phyloP scores from a whole-genome alignment of 2,113 vertebrate species.

The Gambusia affinis region DNA sequence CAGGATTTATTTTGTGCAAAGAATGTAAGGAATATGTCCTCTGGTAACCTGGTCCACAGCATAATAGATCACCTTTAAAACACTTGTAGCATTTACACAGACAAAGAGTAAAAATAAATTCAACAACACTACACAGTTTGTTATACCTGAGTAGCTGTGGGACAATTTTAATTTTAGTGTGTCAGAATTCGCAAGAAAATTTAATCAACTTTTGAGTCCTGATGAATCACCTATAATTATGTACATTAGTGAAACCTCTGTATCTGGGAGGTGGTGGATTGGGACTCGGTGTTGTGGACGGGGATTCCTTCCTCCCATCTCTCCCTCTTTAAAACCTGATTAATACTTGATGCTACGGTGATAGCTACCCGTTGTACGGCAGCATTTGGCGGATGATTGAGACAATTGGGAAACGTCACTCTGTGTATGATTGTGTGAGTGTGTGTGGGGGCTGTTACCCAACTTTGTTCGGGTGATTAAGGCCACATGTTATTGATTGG shows the following conservation, averaged over 20 bases:
- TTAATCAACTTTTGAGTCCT: no score
- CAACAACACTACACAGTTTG: no score
- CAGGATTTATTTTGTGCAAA: no score
- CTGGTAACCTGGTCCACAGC: no score
- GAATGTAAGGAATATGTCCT: no score
- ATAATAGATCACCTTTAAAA: no score
- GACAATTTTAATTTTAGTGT: no score
- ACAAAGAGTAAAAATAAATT: no score
- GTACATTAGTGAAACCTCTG: neutral
- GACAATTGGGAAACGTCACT: constrained; percentile 44
- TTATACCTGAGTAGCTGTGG: no score
- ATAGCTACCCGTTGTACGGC: constrained; percentile 43
- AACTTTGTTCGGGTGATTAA: constrained; percentile 67
- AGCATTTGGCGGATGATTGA: constrained; percentile 29
- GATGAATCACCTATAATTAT: no score
- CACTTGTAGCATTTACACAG: no score
- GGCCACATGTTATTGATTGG: constrained; percentile 74
- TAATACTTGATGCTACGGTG: constrained; percentile 74
- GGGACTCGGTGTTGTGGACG: constrained; percentile 13
- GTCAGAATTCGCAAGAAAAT: no score
- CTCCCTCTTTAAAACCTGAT: constrained; percentile 57
- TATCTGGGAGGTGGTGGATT: neutral
- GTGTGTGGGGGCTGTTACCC: constrained; percentile 24
- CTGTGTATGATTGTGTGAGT: constrained; percentile 19
- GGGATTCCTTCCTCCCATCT: constrained; percentile 25